These are phyloP conservation scores for Gibbula magus DNA, from an alignment of 2,888 invertebrate genomes.

Conservation along the genomic window DNA sequence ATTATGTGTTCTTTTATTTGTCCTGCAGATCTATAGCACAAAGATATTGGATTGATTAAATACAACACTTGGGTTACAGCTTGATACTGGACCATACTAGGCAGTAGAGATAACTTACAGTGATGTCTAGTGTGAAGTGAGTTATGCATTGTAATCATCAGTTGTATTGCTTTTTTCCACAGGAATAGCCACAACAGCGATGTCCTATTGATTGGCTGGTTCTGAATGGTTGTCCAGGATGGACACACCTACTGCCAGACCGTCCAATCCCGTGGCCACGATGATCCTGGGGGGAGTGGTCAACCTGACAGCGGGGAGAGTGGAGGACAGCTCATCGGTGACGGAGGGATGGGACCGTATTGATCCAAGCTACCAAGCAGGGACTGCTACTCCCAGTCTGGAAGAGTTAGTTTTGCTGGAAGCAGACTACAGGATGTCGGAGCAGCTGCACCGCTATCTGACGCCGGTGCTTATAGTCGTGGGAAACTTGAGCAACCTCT, in stretches of 20 bases:
- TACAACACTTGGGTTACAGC: no score
- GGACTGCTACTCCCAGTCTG: background rate
- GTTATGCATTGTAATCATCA: no score
- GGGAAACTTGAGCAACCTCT: slow-evolving; percentile 65
- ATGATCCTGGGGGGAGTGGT: background rate
- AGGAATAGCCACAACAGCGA: no score
- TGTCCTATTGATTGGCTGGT: background rate
- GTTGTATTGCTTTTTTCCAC: no score
- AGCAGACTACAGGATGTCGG: slow-evolving; percentile 43
- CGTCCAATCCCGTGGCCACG: background rate
- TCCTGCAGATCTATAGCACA: no score
- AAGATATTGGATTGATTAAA: no score
- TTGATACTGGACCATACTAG: no score
- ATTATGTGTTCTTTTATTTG: no score
- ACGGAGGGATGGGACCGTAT: slow-evolving; percentile 4
- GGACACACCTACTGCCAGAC: background rate
- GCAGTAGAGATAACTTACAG: no score
- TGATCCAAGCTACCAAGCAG: background rate
- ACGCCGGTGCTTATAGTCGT: slow-evolving; percentile 64
- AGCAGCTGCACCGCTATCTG: slow-evolving; percentile 49
- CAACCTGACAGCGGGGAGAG: background rate
- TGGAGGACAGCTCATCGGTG: background rate
- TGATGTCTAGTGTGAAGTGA: no score
- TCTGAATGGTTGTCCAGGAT: background rate
- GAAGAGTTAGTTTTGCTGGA: slow-evolving; percentile 37